Evolutionary conservation across 2,888 invertebrate genomes (phyloP), one percentile per base, ranked within the genome.

Genomic region (Trichogramma dendrolimi): DNA sequence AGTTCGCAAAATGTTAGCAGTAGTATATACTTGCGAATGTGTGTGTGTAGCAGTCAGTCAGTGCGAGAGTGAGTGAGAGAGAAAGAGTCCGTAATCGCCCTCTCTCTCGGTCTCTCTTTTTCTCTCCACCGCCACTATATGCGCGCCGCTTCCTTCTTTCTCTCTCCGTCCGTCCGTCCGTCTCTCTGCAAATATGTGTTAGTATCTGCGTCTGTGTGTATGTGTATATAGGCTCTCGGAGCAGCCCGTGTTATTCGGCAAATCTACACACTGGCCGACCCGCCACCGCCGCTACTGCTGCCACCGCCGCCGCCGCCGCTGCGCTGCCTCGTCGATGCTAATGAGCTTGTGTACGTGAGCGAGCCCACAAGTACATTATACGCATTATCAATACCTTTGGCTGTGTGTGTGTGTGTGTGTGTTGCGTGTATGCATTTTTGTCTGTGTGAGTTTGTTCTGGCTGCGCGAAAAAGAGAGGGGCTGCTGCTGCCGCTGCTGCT

Each of bases 271-370:
- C 27, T 27, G 27, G 27, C 27, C 27, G 27, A 46, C 46, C 46
- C 46, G 46, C 27, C 27, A 27, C 27, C 27, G 27, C 27, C 27
- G 27, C 27, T 27, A 27, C 27, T 46, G 10, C 11, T 2, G 2
- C 46, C 46, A 2, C 8, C 11, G 10, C n/a, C n/a, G n/a, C n/a
- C n/a, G n/a, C n/a, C n/a, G n/a, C n/a, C n/a, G n/a, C 41, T 43
- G n/a, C 52, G 11, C 48, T 42, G n/a, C 46, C 11, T n/a, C 62
- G 66, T 65, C 67, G 67, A 67, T 69, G 69, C 66, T 69, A 67
- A 69, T 70, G 67, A 68, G 66, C 64, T 62, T 68, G 69, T 70
- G 69, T 65, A 62, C 27, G 44, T 8, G 47, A 11, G 50, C n/a
- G 27, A 8, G 49, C 52, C 43, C 46, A 41, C 11, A 40, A 42